Evolutionary conservation across 2,888 invertebrate species (phyloP), one percentile per base, ranked within the genome.

Genomic region (Zaprionus lineosus): DNA sequence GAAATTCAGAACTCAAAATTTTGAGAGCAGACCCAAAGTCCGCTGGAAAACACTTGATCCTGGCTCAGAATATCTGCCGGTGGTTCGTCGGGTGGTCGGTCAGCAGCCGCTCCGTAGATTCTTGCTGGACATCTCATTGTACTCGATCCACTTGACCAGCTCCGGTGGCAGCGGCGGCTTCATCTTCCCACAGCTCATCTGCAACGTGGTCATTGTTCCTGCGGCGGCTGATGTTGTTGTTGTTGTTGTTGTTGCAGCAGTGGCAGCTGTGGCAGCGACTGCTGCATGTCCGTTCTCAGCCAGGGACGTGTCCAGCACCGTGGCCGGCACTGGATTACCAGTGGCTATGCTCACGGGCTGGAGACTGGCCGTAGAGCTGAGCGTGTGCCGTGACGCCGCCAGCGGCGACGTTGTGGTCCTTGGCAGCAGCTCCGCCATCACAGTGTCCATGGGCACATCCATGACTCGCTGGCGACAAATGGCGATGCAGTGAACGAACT

Each of bases 41-140:
- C 24, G n/a, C 4, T 24, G 6, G 24, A 7, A 24, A 7, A 4
- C n/a, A 24, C 3, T 19, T 19, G 19, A 19, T 19, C 19, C 19
- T 3, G 3, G 3, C 5, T 19, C 5, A 5, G 19, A 19, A 19
- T 3, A 3, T 19, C 3, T 19, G 5, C 5, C 19, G 19, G 3
- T 5, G 19, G 3, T 19, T 19, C 5, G 3, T 24, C 4, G 29
- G 11, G 2, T 29, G 8, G 8, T 21, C 28, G 74, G 86, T 89
- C 86, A 88, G 86, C 89, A 89, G 59, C 84, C 87, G 53, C 85
- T 88, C 76, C 93, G 91, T 52, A 95, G 89, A 74, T 92, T 92
- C 60, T 92, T 92, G 81, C 94, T 94, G 0, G 94, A 94, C 58
- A 94, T 92, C 65, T 94, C 93, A 84, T 94, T 94, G 71, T 92